Conservation (phyloP, 2,888 invertebrate species). For the Acanthosepion esculentum region DNA sequence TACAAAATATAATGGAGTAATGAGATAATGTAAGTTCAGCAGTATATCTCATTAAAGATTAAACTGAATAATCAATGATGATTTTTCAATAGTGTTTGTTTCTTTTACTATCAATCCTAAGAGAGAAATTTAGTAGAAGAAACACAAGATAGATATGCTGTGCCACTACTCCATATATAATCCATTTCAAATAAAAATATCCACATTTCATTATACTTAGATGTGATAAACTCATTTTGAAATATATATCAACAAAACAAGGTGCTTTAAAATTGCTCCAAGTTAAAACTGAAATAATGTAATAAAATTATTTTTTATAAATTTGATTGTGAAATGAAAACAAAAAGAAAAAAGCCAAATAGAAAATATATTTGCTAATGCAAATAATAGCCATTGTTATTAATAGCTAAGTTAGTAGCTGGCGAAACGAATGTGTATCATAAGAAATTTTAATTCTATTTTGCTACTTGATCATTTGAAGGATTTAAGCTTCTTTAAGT, state of each 20-base stretch:
- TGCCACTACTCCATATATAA: neutral
- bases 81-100: conserved; percentile 17
- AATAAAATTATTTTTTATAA: no score
- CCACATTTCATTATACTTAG: neutral
- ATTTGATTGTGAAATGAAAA: neutral
- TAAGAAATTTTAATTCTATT: neutral
- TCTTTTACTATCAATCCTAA: neutral
- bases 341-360: neutral
- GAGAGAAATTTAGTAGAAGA: neutral
- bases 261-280: neutral
- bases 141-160: conserved; percentile 8
- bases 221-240: neutral
- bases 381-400: no score
- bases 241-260: neutral
- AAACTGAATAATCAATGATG: neutral
- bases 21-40: conserved; percentile 22
- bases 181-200: neutral
- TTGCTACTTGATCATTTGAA: neutral
- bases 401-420: no score
- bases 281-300: neutral
- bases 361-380: neutral
- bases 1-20: neutral
- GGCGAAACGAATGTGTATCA: neutral
- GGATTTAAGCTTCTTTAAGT: neutral
- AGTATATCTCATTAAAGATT: neutral